These are phyloP conservation scores for Frankliniella intonsa DNA, from an alignment of 2,888 invertebrate genomes.

Conservation along the genomic window DNA sequence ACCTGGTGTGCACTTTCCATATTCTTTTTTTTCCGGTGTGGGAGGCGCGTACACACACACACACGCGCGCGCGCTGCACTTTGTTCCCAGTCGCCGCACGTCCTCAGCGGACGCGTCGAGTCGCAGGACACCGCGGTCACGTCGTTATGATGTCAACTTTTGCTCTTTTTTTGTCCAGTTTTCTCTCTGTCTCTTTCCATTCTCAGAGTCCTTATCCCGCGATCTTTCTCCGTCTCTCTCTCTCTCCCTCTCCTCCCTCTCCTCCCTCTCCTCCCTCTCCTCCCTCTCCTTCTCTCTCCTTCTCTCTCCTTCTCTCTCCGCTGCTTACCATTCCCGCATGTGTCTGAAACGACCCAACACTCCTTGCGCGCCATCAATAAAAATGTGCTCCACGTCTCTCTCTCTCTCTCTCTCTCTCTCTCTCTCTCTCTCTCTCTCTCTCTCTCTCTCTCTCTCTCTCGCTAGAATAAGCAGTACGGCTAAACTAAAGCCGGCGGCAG, in stretches of 20 bases:
- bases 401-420: too few relatives aligned
- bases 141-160: constrained; percentile 16
- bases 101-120: constrained; percentile 22
- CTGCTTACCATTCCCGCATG: constrained; percentile 37
- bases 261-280: constrained; percentile 35
- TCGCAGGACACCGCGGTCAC: constrained; percentile 25
- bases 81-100: not conserved
- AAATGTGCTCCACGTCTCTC: not conserved
- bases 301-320: constrained; percentile 35
- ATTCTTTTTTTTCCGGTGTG: not conserved
- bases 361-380: constrained; percentile 8
- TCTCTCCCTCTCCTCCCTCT: constrained; percentile 36
- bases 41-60: too few relatives aligned
- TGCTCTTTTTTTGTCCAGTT: constrained; percentile 23
- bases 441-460: too few relatives aligned
- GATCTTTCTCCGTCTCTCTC: constrained; percentile 28
- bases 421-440: too few relatives aligned
- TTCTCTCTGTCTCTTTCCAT: constrained; percentile 27
- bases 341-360: not conserved
- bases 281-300: constrained; percentile 34
- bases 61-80: not conserved
- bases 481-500: too few relatives aligned
- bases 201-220: too few relatives aligned
- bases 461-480: too few relatives aligned
- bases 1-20: not conserved